Percentiles rank a stretch among this genome's conserved stretches.
Conservation (phyloP, 2,113 vertebrate genomes). For the Delphinus delphis region DNA sequence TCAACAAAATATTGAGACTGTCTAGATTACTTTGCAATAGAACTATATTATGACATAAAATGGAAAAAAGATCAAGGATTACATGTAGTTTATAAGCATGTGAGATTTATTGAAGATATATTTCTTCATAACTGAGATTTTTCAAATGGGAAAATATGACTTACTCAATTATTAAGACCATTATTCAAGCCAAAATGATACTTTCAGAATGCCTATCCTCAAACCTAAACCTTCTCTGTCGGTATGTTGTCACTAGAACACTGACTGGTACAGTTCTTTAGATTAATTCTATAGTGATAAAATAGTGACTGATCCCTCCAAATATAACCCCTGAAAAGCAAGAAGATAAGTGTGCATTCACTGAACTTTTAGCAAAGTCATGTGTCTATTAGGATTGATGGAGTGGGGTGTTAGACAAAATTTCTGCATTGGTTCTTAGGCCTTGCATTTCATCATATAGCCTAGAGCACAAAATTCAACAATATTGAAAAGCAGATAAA, state of each 20-base stretch:
- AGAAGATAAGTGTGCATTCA: background rate
- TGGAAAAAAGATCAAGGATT: background rate
- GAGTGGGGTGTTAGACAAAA: background rate
- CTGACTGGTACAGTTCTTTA: background rate
- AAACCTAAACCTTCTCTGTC: background rate
- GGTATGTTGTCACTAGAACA: background rate
- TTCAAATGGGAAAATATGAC: slow-evolving; percentile 44
- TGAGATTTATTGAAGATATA: slow-evolving; percentile 54
- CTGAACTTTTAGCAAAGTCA: background rate
- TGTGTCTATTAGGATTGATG: slow-evolving; percentile 11
- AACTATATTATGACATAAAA: slow-evolving; percentile 24
- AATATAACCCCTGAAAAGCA: background rate
- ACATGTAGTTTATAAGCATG: slow-evolving; percentile 13
- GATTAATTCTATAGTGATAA: background rate
- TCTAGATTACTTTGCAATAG: slow-evolving; percentile 23
- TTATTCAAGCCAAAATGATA: background rate
- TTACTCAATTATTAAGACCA: slow-evolving; percentile 42
- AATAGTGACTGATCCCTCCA: background rate
- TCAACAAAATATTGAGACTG: background rate
- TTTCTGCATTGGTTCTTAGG: slow-evolving; percentile 38
- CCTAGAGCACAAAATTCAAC: background rate
- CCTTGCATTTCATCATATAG: background rate
- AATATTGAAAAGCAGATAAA: background rate
- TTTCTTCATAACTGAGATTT: slow-evolving; percentile 56
- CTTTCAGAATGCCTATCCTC: background rate